A percentile compares a stretch with the other conserved stretches of the same genome.
Conservation (phyloP, 2,113 vertebrate genomes). For the Petromus typicus region DNA sequence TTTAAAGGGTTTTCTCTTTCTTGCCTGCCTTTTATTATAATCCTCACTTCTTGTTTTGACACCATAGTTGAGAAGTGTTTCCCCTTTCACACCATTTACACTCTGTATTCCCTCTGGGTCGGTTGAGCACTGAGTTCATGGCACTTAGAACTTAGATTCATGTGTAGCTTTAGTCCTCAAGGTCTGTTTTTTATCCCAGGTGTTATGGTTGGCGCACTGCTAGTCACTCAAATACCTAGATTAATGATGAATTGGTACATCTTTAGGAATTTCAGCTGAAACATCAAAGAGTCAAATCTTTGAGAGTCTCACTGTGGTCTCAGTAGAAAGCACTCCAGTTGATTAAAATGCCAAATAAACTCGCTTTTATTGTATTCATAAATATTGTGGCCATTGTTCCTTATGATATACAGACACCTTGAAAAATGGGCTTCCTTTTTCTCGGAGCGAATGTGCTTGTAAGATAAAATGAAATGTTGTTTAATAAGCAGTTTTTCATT, state of each 20-base stretch:
- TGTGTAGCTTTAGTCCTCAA: background rate
- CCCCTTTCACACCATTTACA: background rate
- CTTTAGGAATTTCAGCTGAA: background rate
- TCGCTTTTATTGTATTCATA: constrained; percentile 58
- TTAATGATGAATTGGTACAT: background rate
- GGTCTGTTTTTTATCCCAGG: background rate
- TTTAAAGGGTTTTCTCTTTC: background rate
- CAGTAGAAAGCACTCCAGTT: constrained; percentile 15
- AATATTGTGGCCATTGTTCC: constrained; percentile 56
- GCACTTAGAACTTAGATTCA: no score
- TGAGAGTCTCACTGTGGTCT: background rate
- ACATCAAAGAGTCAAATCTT: background rate
- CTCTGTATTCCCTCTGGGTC: background rate
- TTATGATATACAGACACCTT: constrained; percentile 37
- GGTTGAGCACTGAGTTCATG: background rate
- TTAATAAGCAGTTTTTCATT: constrained; percentile 68
- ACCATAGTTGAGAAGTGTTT: background rate
- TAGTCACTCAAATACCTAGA: background rate
- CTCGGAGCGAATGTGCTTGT: constrained; percentile 38
- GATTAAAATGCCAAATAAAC: constrained; percentile 67
- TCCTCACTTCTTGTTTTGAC: background rate
- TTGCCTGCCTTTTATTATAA: background rate
- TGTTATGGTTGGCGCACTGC: background rate
- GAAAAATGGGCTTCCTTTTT: constrained; percentile 52
- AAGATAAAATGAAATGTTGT: constrained; percentile 52